A percentile compares a stretch with the other conserved stretches of the same genome.
Evolutionary conservation across 1,140 invertebrate species (phyloP).

Genomic region (Pinna nobilis): DNA sequence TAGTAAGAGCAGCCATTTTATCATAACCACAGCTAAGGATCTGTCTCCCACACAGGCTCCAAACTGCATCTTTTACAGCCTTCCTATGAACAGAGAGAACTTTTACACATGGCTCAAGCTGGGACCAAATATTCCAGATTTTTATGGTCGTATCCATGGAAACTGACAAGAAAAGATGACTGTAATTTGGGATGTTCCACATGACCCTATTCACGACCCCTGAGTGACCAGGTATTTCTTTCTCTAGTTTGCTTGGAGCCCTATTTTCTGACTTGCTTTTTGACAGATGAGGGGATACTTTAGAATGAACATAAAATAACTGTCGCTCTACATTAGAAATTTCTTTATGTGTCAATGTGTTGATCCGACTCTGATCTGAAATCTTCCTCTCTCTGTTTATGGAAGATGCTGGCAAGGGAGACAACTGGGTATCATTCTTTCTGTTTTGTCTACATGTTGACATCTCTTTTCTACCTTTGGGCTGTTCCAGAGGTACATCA

Average conservation of each 20-base stretch:
- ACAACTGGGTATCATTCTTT: neutral
- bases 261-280: slow-evolving; percentile 31
- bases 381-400: neutral
- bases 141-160: slow-evolving; percentile 69
- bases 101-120: slow-evolving; percentile 50
- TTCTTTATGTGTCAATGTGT: neutral
- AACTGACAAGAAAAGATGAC: slow-evolving; percentile 73
- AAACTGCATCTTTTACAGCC: slow-evolving; percentile 67
- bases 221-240: slow-evolving; percentile 37
- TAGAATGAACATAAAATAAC: slow-evolving; percentile 60
- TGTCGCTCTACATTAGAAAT: slow-evolving; percentile 43
- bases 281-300: slow-evolving; percentile 53
- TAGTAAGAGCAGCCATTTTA: slow-evolving; percentile 54
- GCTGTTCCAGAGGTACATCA: neutral
- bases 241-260: slow-evolving; percentile 37
- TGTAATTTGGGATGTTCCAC: slow-evolving; percentile 66
- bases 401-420: neutral
- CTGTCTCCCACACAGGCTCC: slow-evolving; percentile 58
- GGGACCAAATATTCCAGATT: slow-evolving; percentile 70
- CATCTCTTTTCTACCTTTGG: neutral
- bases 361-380: neutral
- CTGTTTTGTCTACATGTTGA: neutral
- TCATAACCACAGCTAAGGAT: slow-evolving; percentile 68
- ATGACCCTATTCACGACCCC: slow-evolving; percentile 58
- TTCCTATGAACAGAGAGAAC: slow-evolving; percentile 55